Conservation (phyloP, 2,888 invertebrate genomes). For the Drosophila robusta region DNA sequence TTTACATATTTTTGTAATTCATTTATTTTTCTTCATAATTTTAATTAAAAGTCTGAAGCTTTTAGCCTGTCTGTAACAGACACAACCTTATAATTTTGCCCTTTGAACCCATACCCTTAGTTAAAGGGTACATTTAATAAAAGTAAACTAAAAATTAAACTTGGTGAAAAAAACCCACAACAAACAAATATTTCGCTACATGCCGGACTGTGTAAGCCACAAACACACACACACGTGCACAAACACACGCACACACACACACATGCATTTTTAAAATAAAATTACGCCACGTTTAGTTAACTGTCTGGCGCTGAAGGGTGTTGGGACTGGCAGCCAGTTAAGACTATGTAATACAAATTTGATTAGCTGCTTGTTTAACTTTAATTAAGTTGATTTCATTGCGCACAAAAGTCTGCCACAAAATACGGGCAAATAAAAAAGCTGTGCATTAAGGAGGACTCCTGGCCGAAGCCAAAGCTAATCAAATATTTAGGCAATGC, state of each 20-base stretch:
- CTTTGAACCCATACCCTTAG: too few species aligned
- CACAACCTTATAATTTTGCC: too few species aligned
- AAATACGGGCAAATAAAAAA: background rate
- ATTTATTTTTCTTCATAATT: too few species aligned
- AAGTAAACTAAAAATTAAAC: background rate
- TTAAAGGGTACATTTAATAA: background rate
- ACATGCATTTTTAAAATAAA: slow-evolving; percentile 76
- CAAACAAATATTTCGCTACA: slow-evolving; percentile 22
- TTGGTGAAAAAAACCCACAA: slow-evolving; percentile 6
- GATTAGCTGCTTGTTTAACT: slow-evolving; percentile 80
- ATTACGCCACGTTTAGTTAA: slow-evolving; percentile 73
- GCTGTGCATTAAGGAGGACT: background rate
- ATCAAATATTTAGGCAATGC: slow-evolving; percentile 67
- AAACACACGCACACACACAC: slow-evolving; percentile 13
- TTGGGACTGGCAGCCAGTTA: slow-evolving; percentile 22
- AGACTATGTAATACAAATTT: slow-evolving; percentile 71
- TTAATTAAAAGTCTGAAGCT: too few species aligned
- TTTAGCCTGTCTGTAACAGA: too few species aligned
- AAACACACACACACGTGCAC: slow-evolving; percentile 4
- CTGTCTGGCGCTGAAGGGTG: slow-evolving; percentile 34
- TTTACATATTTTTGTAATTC: too few species aligned
- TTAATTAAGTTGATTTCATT: slow-evolving; percentile 76
- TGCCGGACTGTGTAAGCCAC: slow-evolving; percentile 26
- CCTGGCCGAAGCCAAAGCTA: slow-evolving; percentile 35
- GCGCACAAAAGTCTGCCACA: slow-evolving; percentile 35